Conservation (phyloP, 2,888 invertebrate genomes). For the Dasypogon diadema region DNA sequence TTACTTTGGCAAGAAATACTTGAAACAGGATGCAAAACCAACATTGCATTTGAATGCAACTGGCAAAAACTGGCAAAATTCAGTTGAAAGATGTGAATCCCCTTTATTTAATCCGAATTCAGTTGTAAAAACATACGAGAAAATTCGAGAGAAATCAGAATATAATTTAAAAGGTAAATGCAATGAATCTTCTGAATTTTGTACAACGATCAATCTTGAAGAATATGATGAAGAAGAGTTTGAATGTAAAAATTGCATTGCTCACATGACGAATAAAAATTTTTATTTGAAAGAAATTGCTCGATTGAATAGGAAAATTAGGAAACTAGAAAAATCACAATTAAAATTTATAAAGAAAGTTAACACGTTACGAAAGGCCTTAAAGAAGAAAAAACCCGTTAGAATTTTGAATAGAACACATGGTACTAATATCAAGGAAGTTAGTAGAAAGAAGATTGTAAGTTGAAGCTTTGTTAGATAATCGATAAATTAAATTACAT, state of each 20-base stretch:
- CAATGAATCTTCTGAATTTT: background rate
- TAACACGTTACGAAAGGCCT: background rate
- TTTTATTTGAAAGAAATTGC: background rate
- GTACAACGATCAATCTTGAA: background rate
- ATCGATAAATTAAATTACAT: no score
- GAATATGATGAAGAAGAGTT: background rate
- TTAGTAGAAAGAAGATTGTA: no score
- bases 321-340: background rate
- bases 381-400: no score
- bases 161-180: background rate
- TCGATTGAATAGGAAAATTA: background rate
- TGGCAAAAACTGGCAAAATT: background rate
- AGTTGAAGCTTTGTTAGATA: no score
- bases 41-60: background rate
- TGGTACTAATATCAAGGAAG: no score
- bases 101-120: background rate
- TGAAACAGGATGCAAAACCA: constrained; percentile 4
- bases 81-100: background rate
- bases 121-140: background rate
- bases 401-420: no score
- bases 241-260: background rate
- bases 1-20: constrained; percentile 12
- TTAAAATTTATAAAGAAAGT: background rate
- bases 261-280: background rate
- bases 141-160: background rate